Conservation (phyloP, 1,140 invertebrate genomes). For the Bradysia coprophila region DNA sequence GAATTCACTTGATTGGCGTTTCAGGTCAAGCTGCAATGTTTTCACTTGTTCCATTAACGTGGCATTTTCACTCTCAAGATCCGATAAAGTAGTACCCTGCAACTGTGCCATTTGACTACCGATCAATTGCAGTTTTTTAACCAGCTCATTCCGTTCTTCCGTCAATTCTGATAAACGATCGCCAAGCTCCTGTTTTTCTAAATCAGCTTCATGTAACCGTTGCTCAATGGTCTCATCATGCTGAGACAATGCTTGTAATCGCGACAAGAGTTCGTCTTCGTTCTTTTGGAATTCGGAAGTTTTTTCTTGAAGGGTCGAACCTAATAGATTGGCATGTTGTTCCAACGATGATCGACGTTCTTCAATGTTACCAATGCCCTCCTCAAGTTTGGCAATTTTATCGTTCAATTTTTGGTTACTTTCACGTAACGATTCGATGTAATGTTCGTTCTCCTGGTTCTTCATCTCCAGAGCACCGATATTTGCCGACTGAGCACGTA, state of each 20-base stretch:
- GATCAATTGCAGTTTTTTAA: conserved; percentile 17
- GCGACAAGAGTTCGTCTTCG: conserved; percentile 31
- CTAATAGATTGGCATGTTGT: conserved; percentile 30
- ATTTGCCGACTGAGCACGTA: conserved; percentile 23
- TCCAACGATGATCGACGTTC: conserved; percentile 31
- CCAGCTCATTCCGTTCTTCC: conserved; percentile 22
- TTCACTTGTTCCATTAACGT: conserved; percentile 20
- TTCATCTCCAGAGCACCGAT: conserved; percentile 30
- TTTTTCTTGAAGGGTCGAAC: conserved; percentile 31
- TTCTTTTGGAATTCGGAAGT: conserved; percentile 30
- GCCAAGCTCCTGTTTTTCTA: conserved; percentile 34
- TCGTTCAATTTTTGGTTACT: conserved; percentile 42
- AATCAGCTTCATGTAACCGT: conserved; percentile 28
- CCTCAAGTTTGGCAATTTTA: conserved; percentile 34
- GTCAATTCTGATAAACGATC: conserved; percentile 26
- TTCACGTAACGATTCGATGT: conserved; percentile 47
- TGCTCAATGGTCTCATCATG: conserved; percentile 34
- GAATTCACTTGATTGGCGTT: conserved; percentile 29
- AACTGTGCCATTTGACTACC: conserved; percentile 9
- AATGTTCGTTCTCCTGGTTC: conserved; percentile 47
- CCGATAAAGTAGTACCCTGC: background rate
- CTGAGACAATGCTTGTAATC: conserved; percentile 29
- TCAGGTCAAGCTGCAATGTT: conserved; percentile 28
- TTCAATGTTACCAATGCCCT: conserved; percentile 32
- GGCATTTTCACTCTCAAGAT: conserved; percentile 16